Conservation (phyloP, 2,797 vertebrate genomes). For the Gephyroberyx darwinii region DNA sequence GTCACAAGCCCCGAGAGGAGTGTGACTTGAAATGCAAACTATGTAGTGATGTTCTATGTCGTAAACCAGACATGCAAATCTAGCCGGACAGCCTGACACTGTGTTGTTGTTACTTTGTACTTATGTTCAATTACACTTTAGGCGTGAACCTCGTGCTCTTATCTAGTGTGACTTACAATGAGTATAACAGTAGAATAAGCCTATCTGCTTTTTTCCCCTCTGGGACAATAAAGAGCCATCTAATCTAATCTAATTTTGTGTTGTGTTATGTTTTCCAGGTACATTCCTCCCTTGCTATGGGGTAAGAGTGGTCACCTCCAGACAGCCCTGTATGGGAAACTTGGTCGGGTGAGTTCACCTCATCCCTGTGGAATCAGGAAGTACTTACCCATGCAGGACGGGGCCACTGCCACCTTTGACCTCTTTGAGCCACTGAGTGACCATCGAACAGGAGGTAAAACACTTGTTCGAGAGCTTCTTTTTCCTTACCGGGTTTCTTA, state of each 20-base stretch:
- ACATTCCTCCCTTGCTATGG: constrained; percentile 96
- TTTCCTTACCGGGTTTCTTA: not conserved
- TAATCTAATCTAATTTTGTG: not conserved
- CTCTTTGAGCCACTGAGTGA: constrained; percentile 92
- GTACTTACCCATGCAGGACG: constrained; percentile 95
- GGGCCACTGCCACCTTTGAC: constrained; percentile 96
- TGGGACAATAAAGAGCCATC: no score
- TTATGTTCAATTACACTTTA: not conserved
- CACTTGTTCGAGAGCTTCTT: constrained; percentile 12
- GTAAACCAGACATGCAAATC: constrained; percentile 24
- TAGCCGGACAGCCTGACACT: not conserved
- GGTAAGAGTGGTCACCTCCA: constrained; percentile 98
- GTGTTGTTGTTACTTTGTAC: constrained; percentile 3
- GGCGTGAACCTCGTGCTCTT: not conserved
- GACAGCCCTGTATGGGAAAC: constrained; percentile 96
- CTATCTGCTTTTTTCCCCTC: not conserved
- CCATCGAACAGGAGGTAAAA: constrained; percentile 90
- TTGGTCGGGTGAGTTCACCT: constrained; percentile 92
- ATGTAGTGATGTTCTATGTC: constrained; percentile 7
- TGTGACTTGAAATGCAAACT: constrained; percentile 29
- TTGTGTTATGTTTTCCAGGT: constrained; percentile 78
- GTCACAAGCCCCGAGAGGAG: constrained; percentile 13
- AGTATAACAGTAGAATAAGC: not conserved
- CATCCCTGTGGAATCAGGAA: constrained; percentile 91
- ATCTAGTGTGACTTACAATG: no score